A percentile compares a stretch with the other conserved stretches of the same genome.
These are phyloP conservation scores for Megaleporinus macrocephalus DNA, from an alignment of 2,113 vertebrate genomes.

Conservation along the genomic window DNA sequence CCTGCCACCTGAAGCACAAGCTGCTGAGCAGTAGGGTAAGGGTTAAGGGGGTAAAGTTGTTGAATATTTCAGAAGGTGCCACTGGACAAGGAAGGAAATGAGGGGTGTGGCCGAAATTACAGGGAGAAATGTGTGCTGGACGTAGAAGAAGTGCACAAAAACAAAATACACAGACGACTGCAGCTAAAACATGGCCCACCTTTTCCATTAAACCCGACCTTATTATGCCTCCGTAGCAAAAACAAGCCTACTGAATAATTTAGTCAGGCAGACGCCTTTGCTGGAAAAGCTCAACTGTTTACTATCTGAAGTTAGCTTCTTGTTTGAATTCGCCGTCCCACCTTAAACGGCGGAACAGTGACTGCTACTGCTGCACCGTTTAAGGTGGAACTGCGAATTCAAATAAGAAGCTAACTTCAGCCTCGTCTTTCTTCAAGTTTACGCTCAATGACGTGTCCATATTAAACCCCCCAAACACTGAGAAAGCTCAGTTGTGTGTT, in stretches of 20 bases:
- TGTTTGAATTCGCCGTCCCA: too few species aligned
- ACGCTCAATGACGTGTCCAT: too few species aligned
- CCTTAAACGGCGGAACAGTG: too few species aligned
- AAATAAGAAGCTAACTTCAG: too few species aligned
- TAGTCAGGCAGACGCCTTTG: too few species aligned
- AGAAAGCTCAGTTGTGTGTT: background rate
- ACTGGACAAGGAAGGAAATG: background rate
- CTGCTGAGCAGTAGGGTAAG: background rate
- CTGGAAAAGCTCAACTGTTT: too few species aligned
- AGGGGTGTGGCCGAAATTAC: conserved; percentile 16
- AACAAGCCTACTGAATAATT: background rate
- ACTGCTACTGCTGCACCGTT: too few species aligned
- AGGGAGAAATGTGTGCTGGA: background rate
- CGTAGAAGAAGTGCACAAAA: background rate
- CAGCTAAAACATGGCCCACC: background rate
- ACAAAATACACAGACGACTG: background rate
- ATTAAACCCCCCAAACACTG: too few species aligned
- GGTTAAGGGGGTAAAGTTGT: conserved; percentile 16
- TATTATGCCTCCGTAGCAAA: too few species aligned
- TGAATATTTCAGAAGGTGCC: background rate
- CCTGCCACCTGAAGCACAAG: background rate
- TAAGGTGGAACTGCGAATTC: too few species aligned
- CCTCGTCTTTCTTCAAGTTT: too few species aligned
- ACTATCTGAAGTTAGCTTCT: too few species aligned
- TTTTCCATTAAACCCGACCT: background rate